Conservation (phyloP, 2,113 vertebrate species). For the Chionodraco myersi region DNA sequence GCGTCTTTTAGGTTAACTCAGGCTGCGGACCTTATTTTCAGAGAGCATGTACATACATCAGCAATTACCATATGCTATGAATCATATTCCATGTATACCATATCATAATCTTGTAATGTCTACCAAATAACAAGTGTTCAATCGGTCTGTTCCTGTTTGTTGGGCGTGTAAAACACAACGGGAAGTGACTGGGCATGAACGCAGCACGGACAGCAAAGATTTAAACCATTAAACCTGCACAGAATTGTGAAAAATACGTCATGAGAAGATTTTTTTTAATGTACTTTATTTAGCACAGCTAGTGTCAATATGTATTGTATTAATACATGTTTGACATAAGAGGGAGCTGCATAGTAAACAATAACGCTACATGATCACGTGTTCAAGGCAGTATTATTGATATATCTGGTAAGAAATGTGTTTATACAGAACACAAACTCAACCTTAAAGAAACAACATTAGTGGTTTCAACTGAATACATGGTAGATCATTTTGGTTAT, state of each 20-base stretch:
- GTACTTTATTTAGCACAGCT: background rate
- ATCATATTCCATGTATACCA: background rate
- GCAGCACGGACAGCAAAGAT: background rate
- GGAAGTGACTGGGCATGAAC: constrained; percentile 2
- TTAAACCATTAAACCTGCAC: background rate
- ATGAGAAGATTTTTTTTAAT: background rate
- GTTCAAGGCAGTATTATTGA: background rate
- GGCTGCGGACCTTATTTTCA: no score
- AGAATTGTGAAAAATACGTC: background rate
- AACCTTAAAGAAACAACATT: background rate
- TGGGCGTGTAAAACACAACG: background rate
- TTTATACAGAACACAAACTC: background rate
- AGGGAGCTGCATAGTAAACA: background rate
- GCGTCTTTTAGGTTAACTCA: no score
- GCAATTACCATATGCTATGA: background rate
- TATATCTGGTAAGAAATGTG: background rate
- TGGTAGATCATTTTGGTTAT: background rate
- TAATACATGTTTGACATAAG: background rate
- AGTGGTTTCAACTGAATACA: background rate
- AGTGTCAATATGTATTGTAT: background rate
- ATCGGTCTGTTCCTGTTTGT: background rate
- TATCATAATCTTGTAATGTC: background rate
- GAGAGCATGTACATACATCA: no score
- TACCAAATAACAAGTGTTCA: background rate
- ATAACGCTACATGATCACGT: background rate